A percentile compares a stretch with the other conserved stretches of the same genome.
Conservation (phyloP, 2,888 invertebrate species). For the Pristionchus arcanus region DNA sequence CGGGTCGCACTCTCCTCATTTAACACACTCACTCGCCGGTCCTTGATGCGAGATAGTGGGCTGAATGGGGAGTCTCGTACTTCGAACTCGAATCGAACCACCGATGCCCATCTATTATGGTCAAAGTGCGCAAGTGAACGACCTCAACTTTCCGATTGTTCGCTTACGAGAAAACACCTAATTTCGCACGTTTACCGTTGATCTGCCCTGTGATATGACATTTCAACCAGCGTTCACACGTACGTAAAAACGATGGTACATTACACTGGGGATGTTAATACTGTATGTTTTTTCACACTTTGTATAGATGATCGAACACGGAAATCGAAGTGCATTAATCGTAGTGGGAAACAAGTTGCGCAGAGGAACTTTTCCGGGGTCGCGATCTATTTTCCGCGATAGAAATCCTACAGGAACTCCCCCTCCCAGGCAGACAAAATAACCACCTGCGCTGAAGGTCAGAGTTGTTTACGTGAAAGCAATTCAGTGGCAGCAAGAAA, state of each 20-base stretch:
- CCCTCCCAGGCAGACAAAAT: background rate
- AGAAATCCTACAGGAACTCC: background rate
- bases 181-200: too few species aligned
- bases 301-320: too few species aligned
- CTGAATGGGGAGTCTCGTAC: too few species aligned
- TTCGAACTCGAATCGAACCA: background rate
- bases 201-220: too few species aligned
- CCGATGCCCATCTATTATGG: background rate
- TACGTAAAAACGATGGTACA: too few species aligned
- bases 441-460: slow-evolving; percentile 27
- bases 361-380: too few species aligned
- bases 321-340: background rate
- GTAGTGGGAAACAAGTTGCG: background rate
- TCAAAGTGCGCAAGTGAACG: background rate
- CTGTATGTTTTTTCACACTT: too few species aligned
- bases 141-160: background rate
- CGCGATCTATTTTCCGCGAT: too few species aligned
- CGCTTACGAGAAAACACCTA: too few species aligned
- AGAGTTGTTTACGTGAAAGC: background rate
- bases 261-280: too few species aligned
- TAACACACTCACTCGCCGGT: background rate
- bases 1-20: background rate
- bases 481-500: background rate
- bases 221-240: too few species aligned
- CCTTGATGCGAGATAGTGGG: too few species aligned